Evolutionary conservation across 2,888 invertebrate genomes (phyloP).

Genomic region (Eupithecia tripunctaria): DNA sequence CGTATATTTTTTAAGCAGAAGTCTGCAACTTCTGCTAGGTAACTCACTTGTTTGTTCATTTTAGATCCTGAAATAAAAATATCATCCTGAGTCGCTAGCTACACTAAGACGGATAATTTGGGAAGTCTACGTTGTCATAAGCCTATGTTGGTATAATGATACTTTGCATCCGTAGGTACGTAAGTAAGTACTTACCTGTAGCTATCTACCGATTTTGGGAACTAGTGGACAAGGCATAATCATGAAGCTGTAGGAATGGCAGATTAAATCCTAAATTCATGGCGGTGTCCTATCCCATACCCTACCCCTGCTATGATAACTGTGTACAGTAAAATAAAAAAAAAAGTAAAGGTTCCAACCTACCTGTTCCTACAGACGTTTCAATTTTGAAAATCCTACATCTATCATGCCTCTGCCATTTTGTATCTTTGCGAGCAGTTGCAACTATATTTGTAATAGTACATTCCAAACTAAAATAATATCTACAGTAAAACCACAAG

Average conservation of each 20-base stretch:
- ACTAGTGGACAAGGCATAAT: neutral
- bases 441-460: conserved; percentile 75
- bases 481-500: conserved; percentile 46
- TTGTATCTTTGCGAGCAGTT: conserved; percentile 73
- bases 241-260: neutral
- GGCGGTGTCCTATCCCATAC: neutral
- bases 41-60: neutral
- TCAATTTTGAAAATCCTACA: conserved; percentile 10
- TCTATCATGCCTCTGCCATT: conserved; percentile 55
- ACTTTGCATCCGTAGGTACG: neutral
- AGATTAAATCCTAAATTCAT: neutral
- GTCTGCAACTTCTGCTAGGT: neutral
- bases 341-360: neutral
- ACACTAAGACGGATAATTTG: no score
- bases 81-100: neutral
- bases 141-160: no score
- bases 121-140: no score
- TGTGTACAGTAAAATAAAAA: neutral
- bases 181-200: neutral
- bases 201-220: neutral
- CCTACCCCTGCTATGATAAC: neutral
- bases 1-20: neutral
- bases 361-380: neutral
- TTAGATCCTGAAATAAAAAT: neutral
- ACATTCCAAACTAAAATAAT: conserved; percentile 39